A percentile compares a stretch with the other conserved stretches of the same genome.
These are phyloP conservation scores for Microctenopoma stevenorrisi DNA, from an alignment of 2,797 vertebrate species.

Conservation along the genomic window DNA sequence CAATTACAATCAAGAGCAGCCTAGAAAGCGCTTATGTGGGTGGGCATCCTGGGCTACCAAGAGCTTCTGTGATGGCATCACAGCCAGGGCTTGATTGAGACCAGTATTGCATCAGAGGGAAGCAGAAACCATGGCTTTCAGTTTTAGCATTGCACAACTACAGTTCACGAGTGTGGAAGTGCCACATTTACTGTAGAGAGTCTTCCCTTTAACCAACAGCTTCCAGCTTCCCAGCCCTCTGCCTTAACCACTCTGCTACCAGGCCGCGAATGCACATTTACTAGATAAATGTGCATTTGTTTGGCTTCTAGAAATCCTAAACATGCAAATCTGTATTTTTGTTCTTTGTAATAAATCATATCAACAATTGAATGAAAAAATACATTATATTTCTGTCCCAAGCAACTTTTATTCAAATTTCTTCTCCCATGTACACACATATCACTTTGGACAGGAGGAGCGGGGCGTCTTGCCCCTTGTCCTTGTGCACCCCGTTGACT, in stretches of 20 bases:
- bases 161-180: neutral
- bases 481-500: neutral
- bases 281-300: neutral
- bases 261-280: too few species aligned
- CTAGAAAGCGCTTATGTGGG: slow-evolving; percentile 60
- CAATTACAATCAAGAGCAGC: slow-evolving; percentile 79
- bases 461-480: neutral
- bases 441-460: neutral
- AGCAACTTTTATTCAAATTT: neutral
- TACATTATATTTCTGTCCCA: neutral
- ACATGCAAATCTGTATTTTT: too few species aligned
- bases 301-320: neutral
- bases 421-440: neutral
- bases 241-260: too few species aligned
- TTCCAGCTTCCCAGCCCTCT: too few species aligned
- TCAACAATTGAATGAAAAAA: slow-evolving; percentile 1
- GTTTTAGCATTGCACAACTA: slow-evolving; percentile 20
- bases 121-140: slow-evolving; percentile 29
- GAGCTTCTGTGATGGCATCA: slow-evolving; percentile 63
- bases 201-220: neutral
- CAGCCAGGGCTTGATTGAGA: slow-evolving; percentile 53
- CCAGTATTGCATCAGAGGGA: slow-evolving; percentile 28
- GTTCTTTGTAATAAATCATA: neutral
- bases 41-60: slow-evolving; percentile 57
- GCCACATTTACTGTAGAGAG: neutral